These are phyloP conservation scores for Coenonympha arcania DNA, from an alignment of 2,888 invertebrate genomes.

Conservation along the genomic window DNA sequence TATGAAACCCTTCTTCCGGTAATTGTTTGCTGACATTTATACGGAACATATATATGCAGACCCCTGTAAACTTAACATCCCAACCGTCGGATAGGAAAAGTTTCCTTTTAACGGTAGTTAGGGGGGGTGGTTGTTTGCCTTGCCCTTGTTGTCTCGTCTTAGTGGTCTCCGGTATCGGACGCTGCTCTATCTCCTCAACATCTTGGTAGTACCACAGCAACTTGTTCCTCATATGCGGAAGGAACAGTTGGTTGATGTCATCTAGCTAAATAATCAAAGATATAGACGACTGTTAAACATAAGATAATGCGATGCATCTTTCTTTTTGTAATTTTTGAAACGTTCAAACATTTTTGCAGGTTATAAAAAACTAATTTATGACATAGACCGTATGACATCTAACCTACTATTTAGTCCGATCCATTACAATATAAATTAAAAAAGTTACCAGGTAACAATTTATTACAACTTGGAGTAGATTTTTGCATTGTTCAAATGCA, in stretches of 20 bases:
- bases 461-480: too few relatives aligned
- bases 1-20: conserved; percentile 94
- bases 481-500: too few relatives aligned
- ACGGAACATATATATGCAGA: conserved; percentile 89
- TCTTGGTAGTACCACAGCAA: conserved; percentile 93
- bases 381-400: too few relatives aligned
- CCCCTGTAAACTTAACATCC: conserved; percentile 84
- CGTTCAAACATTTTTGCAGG: too few relatives aligned
- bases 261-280: conserved; percentile 75
- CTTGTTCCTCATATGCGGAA: conserved; percentile 88
- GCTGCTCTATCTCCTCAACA: conserved; percentile 79
- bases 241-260: conserved; percentile 89
- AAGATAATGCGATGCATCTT: too few relatives aligned
- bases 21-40: conserved; percentile 87
- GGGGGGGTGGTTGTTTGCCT: conserved; percentile 61
- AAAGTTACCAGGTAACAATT: too few relatives aligned
- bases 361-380: too few relatives aligned
- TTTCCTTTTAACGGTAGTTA: conserved; percentile 79
- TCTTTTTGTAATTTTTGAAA: too few relatives aligned
- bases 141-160: conserved; percentile 63
- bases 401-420: too few relatives aligned
- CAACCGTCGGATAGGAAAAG: conserved; percentile 89
- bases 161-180: conserved; percentile 61
- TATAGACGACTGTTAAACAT: neutral
- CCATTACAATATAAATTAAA: too few relatives aligned